Evolutionary conservation across 2,797 vertebrate species (phyloP), one percentile per base, ranked within the genome.

Genomic region (Coccyzus lansbergi): DNA sequence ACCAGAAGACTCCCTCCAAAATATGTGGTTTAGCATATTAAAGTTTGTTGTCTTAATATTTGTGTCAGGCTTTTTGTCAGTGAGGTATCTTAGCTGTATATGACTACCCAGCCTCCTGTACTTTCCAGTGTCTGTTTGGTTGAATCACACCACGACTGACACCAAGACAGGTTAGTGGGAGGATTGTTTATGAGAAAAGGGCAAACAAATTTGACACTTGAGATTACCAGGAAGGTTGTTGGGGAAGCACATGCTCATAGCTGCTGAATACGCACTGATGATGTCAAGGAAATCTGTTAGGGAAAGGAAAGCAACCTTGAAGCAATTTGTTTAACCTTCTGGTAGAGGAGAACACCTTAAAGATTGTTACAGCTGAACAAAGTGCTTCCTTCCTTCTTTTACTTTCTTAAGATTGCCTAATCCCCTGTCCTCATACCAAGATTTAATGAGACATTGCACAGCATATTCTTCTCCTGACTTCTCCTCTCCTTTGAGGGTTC

Each of bases 171-270:
- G 11, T 82, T 74, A 84, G 90, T 94, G 79, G 94, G 93, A 94
- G 76, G 86, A 63, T 77, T 96, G 93, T 96, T 95, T 93, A 29
- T 91, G 68, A 77, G 94, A 91, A 94, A 86, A 90, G 72, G 24
- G n/a, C 71, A 96, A 96, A 94, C 53, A 92, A 95, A 92, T 76
- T 40, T 92, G 92, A 93, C 91, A 92, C 60, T 93, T 51, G 58
- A 87, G 60, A 90, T 94, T 95, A 93, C 91, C 55, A 78, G 59
- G 65, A 52, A 89, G 91, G 82, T 80, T 75, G 48, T 36, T 70
- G 63, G 26, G 1, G 63, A 81, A 94, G 49, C 93, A 80, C 72
- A 89, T 94, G 80, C 91, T 90, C 83, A 67, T 90, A 3, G 10
- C 68, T 87, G 65, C 85, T 2, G 12, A 94, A 40, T 68, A 49